phyloP scores from a whole-genome alignment of 2,113 vertebrate species.

The Hemibagrus wyckioides region DNA sequence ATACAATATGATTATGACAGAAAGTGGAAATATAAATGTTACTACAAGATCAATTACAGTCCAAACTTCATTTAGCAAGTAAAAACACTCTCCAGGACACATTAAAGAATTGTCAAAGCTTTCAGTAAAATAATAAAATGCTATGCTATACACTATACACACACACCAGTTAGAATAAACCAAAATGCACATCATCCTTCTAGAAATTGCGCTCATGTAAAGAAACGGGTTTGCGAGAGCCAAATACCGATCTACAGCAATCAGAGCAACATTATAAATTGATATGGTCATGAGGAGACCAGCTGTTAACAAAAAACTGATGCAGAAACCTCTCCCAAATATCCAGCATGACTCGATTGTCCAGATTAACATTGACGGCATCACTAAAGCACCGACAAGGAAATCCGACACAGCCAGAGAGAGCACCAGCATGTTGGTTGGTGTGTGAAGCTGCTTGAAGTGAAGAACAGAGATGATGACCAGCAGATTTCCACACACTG shows the following conservation, averaged over 20 bases:
- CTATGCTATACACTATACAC: slow-evolving; percentile 4
- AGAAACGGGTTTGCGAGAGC: slow-evolving; percentile 45
- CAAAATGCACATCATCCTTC: not conserved
- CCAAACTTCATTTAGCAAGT: not conserved
- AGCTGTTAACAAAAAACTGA: no score
- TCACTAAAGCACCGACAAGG: slow-evolving; percentile 59
- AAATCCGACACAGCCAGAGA: slow-evolving; percentile 31
- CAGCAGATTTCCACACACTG: slow-evolving; percentile 48
- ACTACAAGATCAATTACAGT: no score
- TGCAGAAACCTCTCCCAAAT: slow-evolving; percentile 21
- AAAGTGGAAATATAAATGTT: no score
- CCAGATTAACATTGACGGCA: slow-evolving; percentile 66
- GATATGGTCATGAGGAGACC: no score
- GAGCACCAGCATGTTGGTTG: slow-evolving; percentile 39
- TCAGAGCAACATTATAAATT: no score
- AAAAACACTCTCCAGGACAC: slow-evolving; percentile 11
- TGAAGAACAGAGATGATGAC: slow-evolving; percentile 46
- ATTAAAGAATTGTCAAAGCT: slow-evolving; percentile 46
- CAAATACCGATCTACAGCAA: slow-evolving; percentile 50
- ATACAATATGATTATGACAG: no score
- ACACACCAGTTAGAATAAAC: slow-evolving; percentile 23
- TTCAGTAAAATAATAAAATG: slow-evolving; percentile 35
- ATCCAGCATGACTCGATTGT: slow-evolving; percentile 49
- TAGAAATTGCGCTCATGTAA: slow-evolving; percentile 43
- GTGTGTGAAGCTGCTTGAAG: slow-evolving; percentile 53